Evolutionary conservation across 1,140 invertebrate species (phyloP), one percentile per base, ranked within the genome.

Genomic region (Ruditapes philippinarum): DNA sequence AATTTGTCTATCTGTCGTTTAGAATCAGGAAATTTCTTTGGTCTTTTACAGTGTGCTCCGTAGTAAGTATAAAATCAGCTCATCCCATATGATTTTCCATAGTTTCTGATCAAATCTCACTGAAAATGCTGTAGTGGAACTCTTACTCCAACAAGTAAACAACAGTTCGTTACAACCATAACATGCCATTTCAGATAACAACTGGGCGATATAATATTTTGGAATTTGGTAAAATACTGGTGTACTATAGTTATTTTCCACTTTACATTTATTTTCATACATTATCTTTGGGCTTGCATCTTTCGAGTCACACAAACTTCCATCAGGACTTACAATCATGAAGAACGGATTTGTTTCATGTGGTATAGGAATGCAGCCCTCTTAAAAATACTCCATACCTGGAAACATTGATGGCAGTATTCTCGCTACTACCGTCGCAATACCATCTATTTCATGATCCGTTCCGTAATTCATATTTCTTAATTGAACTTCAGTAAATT

Each of bases 201-300:
- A n/a, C 28, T 76, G 73, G 9, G 62, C 5, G 7, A 65, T 36
- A 31, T 65, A 65, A 65, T 65, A 65, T 5, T 7, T 31, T 60
- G 36, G 42, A 45, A 45, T 45, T 45, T 45, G 5, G 42, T 45
- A 45, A 45, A 7, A 45, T 45, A 45, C 42, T 2, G 9, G 12
- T 12, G 73, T 76, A 22, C 17, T 45, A 49, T 45, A 76, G n/a
- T 19, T 22, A 19, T 31, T 19, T 25, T 12, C n/a, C 14, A 25
- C n/a, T 42, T 76, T 76, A 25, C 73, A 76, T 49, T 76, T 76
- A 28, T 49, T 76, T 49, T 76, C 73, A 49, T 36, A 76, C 73
- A 76, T 76, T n/a, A 76, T 42, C 7, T 9, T 31, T n/a, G 38
- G 73, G 0, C n/a, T 12, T 17, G 12, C 25, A 19, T 76, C 40